Base-by-base conservation (phyloP, 2,888 invertebrate species). In the Limnephilus lunatus region DNA sequence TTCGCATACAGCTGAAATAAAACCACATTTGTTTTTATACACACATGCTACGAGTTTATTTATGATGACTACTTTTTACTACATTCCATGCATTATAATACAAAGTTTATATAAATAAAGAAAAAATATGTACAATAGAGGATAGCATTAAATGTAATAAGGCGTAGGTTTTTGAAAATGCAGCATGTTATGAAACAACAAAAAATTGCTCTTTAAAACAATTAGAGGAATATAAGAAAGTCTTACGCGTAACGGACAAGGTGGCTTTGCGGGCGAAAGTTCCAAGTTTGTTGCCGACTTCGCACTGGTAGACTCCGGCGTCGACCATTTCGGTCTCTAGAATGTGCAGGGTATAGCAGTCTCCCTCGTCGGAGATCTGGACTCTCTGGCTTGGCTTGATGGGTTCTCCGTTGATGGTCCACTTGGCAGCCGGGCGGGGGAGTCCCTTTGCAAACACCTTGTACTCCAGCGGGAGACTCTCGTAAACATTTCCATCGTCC, bases 231-330 rank as follows among this genome's bases (percentile, higher is more conserved):
- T 32, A 25, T 19, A 80, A 86, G 31, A 81, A 90, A 90, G 82
- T 96, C 97, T 97, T 95, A 98, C 98, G 97, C 92, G 97, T 97
- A 83, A 99, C 97, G 39, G 97, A 97, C 19, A 99, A 95, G 81
- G 97, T 96, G 44, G 98, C 98, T 94, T 97, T 97, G 93, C 97
- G 96, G 88, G 96, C 96, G 93, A 97, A 97, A 95, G 98, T 98
- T 90, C 99, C 99, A 89, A 98, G 96, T 94, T 98, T 97, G 95
- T 99, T 99, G 94, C 97, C 97, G 90, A 99, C 96, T 93, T 98
- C 97, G 92, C 98, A 98, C 94, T 98, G 97, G 96, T 98, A 99
- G 92, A 97, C 96, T 15, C 98, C 98, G n/a, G 97, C 97, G 95
- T 99, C 99, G 15, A 96, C 96, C 94, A 97, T 94, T 92, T 97